A percentile compares a stretch with the other conserved stretches of the same genome.
phyloP scores from a whole-genome alignment of 1,140 invertebrate genomes.

The Cryptotermes secundus region DNA sequence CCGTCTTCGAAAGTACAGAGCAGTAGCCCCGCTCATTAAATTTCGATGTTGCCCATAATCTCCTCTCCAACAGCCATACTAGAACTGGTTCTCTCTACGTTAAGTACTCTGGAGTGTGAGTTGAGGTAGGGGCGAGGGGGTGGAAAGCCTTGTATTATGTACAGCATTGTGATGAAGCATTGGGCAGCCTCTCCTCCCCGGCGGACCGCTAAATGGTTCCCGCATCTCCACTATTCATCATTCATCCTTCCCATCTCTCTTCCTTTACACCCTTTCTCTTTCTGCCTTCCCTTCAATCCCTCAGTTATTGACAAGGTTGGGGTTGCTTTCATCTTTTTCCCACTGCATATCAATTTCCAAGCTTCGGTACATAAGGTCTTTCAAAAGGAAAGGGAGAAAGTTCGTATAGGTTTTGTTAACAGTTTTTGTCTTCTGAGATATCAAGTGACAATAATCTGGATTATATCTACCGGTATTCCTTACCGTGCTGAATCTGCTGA shows the following conservation, averaged over 20 bases:
- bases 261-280: background rate
- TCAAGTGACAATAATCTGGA: too few species aligned
- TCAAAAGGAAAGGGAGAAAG: too few species aligned
- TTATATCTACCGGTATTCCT: too few species aligned
- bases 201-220: background rate
- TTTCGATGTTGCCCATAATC: background rate
- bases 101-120: background rate
- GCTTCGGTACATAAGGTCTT: background rate
- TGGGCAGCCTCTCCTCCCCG: background rate
- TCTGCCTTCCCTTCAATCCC: background rate
- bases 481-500: too few species aligned
- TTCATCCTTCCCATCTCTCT: constrained; percentile 7
- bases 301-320: background rate
- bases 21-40: background rate
- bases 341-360: constrained; percentile 1
- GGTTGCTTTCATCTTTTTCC: constrained; percentile 16
- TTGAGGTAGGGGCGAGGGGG: background rate
- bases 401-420: too few species aligned
- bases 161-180: constrained; percentile 16
- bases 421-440: too few species aligned
- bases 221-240: constrained; percentile 2
- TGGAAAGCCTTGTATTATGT: constrained; percentile 15
- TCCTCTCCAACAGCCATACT: background rate
- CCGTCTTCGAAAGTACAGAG: background rate
- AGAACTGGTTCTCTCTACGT: background rate